Evolutionary conservation across 2,888 invertebrate genomes (phyloP), one percentile per base, ranked within the genome.

Genomic region (Sphecodes monilicornis): DNA sequence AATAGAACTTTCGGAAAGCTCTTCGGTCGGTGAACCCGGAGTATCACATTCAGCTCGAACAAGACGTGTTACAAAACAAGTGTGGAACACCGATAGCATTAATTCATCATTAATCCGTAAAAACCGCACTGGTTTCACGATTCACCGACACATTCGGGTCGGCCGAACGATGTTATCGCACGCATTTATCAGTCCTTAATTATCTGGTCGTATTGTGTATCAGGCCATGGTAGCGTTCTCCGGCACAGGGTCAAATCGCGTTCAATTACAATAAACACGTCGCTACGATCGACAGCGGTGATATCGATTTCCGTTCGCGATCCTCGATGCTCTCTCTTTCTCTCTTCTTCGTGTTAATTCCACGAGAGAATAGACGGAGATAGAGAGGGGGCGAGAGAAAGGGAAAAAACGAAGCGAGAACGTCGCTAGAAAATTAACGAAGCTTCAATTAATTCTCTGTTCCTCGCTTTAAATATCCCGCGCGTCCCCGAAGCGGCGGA

Each of bases 101-200:
- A 78, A 82, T 82, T 84, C 84, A 54, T 82, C 82, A 66, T 83
- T 83, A 83, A 84, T 77, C 77, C 77, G 82, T 77, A 78, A 83
- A 84, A 83, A 50, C 75, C 78, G 72, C 83, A 68, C 11, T 36
- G 75, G 70, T 82, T 71, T 71, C 66, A 41, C 84, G 72, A 82
- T 83, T 78, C 83, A 78, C 68, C 71, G 78, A 72, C 71, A 66
- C 76, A 39, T 78, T 82, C 69, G 83, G 50, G 68, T 57, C n/a
- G 32, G 16, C 22, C 32, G 41, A 68, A 75, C 71, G 74, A 76
- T 78, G 83, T 83, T 84, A 84, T 84, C 84, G 60, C 66, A 16
- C 32, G 75, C 75, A 76, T 84, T 84, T 83, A 84, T 83, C 84
- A 84, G 75, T 83, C 83, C 83, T 84, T 83, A 84, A 84, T 84